A percentile compares a stretch with the other conserved stretches of the same genome.
Evolutionary conservation across 35 echinoderm and acorn worm species (phyloP).

Genomic region (Apostichopus californicus): DNA sequence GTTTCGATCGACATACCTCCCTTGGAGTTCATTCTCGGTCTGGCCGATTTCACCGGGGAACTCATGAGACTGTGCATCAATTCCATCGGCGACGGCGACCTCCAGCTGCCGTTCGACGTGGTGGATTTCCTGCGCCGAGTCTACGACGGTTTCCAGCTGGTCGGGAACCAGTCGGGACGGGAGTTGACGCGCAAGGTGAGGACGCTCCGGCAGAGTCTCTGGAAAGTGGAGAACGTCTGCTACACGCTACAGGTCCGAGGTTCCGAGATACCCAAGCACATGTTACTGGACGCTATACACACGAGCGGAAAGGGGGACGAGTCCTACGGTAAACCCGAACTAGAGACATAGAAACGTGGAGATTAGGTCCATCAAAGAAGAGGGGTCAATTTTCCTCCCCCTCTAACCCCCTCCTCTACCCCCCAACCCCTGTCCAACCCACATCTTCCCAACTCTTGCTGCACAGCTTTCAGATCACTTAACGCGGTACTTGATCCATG

Average conservation of each 20-base stretch:
- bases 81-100: slow-evolving; percentile 78
- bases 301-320: not conserved
- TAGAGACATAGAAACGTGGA: not conserved
- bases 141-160: slow-evolving; percentile 80
- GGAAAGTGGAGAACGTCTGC: slow-evolving; percentile 93
- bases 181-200: slow-evolving; percentile 84
- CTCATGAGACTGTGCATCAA: slow-evolving; percentile 95
- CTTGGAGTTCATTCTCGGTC: slow-evolving; percentile 81
- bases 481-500: too few relatives aligned
- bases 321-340: not conserved
- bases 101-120: slow-evolving; percentile 69
- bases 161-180: slow-evolving; percentile 69
- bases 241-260: slow-evolving; percentile 88
- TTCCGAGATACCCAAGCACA: slow-evolving; percentile 94
- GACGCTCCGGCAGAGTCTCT: slow-evolving; percentile 82
- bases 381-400: too few relatives aligned
- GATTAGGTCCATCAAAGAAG: too few relatives aligned
- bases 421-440: too few relatives aligned
- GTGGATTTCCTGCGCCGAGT: slow-evolving; percentile 78
- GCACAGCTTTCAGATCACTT: too few relatives aligned
- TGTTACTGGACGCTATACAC: slow-evolving; percentile 76
- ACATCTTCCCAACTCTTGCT: too few relatives aligned
- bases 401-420: too few relatives aligned
- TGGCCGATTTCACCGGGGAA: slow-evolving; percentile 95
- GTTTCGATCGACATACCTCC: slow-evolving; percentile 72